Base-by-base conservation (phyloP, 2,113 vertebrate genomes). In the Nothocercus nigrocapillus region DNA sequence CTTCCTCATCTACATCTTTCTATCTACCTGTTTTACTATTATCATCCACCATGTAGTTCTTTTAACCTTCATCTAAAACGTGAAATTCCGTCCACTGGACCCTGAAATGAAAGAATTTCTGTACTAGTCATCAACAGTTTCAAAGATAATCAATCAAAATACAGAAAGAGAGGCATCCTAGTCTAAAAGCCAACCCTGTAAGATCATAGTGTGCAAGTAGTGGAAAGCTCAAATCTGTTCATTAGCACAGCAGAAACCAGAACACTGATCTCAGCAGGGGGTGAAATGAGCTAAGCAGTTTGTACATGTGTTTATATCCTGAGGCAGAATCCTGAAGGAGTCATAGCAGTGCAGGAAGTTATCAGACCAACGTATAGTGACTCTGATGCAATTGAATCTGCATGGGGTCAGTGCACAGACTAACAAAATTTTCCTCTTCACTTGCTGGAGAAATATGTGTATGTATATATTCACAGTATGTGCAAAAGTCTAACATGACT, bases 251-350 rank as follows among this genome's bases (percentile, higher is more conserved):
- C 20, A 90, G 67, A 76, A 96, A 54, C 13, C 19, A 61, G 34
- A 51, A 69, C 21, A 82, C 34, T 58, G 56, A 56, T 82, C 42
- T 89, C 74, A 95, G 72, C 32, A 66, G 15, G 38, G 38, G 74
- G 19, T 90, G 20, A 93, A 93, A 95, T 69, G 51, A 93, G 47
- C n/a, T 80, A 40, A 95, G 36, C 27, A 45, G 82, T 89, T 89
- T 62, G 47, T 28, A 56, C 34, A 11, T 89, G 51, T 80, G 5
- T 89, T 96, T 92, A 69, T 83, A 82, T 28, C 32, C 22, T 53
- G 4, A 90, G 67, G 82, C 49, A 94, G 63, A 95, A 72, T 90
- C 95, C 77, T 87, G 90, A 96, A 85, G 70, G 53, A 34, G 32
- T 49, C 9, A 13, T 86, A 76, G 62, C 36, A 70, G 47, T 19